These are phyloP conservation scores for Protobothrops mucrosquamatus DNA, from an alignment of 2,113 vertebrate species.

Conservation along the genomic window DNA sequence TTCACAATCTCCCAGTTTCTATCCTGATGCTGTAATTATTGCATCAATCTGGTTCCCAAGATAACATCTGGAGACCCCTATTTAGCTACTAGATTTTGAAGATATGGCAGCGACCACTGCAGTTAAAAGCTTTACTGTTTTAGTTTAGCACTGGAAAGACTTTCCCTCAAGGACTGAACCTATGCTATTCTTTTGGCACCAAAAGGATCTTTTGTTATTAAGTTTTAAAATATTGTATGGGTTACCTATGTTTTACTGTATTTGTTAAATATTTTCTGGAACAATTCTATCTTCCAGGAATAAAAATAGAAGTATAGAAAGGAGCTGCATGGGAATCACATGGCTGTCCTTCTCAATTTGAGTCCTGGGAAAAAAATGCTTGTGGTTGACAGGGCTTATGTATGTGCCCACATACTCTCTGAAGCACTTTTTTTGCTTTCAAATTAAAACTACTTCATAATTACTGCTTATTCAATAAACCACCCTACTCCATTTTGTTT, in stretches of 20 bases:
- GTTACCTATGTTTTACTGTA: neutral
- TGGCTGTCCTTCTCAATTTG: neutral
- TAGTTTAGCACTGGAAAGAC: neutral
- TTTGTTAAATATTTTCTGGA: neutral
- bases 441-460: neutral
- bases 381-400: neutral
- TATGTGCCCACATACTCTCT: neutral
- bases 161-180: neutral
- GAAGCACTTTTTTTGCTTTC: neutral
- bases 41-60: neutral
- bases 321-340: neutral
- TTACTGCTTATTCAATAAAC: neutral
- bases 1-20: neutral
- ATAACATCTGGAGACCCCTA: neutral
- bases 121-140: neutral
- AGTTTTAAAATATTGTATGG: neutral
- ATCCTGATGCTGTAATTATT: neutral
- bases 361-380: neutral
- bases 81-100: neutral
- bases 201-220: neutral
- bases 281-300: neutral
- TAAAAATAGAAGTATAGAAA: neutral
- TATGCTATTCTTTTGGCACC: neutral
- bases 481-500: neutral
- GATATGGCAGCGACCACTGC: neutral